Percentiles rank a stretch among this genome's conserved stretches.
Conservation (phyloP, 2,797 vertebrate genomes). For the Micrastur ruficollis region DNA sequence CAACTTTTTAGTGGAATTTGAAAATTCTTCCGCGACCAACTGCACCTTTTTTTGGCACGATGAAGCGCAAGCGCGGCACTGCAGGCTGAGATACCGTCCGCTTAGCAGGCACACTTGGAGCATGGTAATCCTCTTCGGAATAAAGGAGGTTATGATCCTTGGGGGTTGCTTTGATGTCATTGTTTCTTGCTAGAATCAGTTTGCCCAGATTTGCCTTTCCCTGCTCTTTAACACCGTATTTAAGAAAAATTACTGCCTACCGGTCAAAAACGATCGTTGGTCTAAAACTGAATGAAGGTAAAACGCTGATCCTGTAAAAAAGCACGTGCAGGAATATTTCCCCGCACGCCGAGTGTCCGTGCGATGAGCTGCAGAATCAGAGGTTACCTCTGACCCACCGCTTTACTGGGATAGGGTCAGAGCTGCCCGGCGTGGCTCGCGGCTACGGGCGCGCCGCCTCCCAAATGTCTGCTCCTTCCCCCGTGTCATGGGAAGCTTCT, state of each 20-base stretch:
- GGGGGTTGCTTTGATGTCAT: neutral
- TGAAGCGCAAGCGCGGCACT: neutral
- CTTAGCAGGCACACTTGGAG: constrained; percentile 36
- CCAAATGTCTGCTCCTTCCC: neutral
- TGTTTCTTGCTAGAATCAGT: neutral
- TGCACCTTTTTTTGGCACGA: constrained; percentile 73
- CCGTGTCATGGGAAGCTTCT: neutral
- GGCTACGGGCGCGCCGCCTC: rapidly evolving
- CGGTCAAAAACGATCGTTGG: rapidly evolving
- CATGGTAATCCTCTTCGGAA: constrained; percentile 43
- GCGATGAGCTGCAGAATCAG: neutral
- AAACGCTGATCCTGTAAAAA: neutral
- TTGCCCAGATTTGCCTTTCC: neutral
- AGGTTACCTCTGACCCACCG: neutral
- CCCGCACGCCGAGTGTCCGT: neutral
- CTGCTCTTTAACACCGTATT: neutral
- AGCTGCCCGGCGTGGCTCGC: neutral
- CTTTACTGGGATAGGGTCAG: rapidly evolving
- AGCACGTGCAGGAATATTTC: rapidly evolving
- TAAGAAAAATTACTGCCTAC: neutral
- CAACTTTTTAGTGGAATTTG: constrained; percentile 48
- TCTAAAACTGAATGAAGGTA: neutral
- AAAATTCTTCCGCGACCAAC: constrained; percentile 62
- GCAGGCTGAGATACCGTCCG: constrained; percentile 75
- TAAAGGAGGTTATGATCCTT: rapidly evolving